Evolutionary conservation across 2,797 vertebrate species (phyloP).

Genomic region (Synaphobranchus kaupii): DNA sequence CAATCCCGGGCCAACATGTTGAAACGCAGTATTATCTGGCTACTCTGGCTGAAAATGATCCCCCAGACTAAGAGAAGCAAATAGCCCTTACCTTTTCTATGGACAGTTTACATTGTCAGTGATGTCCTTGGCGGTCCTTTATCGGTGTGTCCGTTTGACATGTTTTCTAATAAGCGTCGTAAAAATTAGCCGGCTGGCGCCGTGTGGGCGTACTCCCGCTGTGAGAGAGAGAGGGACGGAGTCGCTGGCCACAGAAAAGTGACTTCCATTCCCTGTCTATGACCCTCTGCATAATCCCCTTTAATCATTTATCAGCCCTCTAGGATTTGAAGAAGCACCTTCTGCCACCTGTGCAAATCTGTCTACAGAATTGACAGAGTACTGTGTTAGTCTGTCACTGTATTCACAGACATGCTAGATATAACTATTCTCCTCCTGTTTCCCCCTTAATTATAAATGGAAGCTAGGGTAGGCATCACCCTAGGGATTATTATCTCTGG

Average conservation of each 20-base stretch:
- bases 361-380: conserved; percentile 44
- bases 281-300: conserved; percentile 72
- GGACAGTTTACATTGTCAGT: neutral
- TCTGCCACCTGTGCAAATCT: conserved; percentile 72
- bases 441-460: neutral
- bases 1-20: neutral
- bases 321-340: conserved; percentile 73
- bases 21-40: neutral
- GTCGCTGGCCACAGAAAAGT: conserved; percentile 44
- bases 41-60: neutral
- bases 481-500: neutral
- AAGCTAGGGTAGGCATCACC: neutral
- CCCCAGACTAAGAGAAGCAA: conserved; percentile 9
- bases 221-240: conserved; percentile 44
- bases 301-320: conserved; percentile 76
- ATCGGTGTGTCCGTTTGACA: neutral
- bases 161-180: conserved; percentile 22
- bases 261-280: conserved; percentile 55
- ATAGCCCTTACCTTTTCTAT: conserved; percentile 17
- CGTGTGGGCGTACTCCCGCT: conserved; percentile 3
- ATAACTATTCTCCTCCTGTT: neutral
- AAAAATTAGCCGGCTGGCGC: neutral
- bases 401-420: neutral
- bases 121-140: neutral
- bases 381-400: conserved; percentile 23